A percentile compares a stretch with the other conserved stretches of the same genome.
These are phyloP conservation scores for Cheilosia grossa DNA, from an alignment of 2,888 invertebrate genomes.

Conservation along the genomic window DNA sequence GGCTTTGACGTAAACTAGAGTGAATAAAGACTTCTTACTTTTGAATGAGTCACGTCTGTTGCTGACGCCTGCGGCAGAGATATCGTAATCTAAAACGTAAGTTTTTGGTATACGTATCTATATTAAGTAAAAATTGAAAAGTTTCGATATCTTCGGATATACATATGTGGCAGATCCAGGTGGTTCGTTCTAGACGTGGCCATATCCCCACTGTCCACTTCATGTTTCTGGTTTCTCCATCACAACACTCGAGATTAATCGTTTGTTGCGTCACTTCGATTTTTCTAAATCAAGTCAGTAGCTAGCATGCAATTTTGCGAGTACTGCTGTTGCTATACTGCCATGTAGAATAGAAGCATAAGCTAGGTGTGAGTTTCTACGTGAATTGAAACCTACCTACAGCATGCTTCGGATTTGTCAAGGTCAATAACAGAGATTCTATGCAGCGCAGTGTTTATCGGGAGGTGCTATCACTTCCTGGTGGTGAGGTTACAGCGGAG, in stretches of 20 bases:
- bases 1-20: constrained; percentile 7
- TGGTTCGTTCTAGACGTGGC: neutral
- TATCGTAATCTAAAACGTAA: neutral
- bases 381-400: no score
- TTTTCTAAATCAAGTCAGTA: constrained; percentile 9
- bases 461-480: no score
- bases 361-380: no score
- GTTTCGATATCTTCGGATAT: neutral
- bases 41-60: constrained; percentile 15
- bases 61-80: neutral
- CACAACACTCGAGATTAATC: constrained; percentile 39
- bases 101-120: neutral
- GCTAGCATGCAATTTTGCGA: no score
- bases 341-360: no score
- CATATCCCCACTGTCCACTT: neutral
- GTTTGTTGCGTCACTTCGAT: constrained; percentile 46
- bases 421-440: no score
- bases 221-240: constrained; percentile 18
- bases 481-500: no score
- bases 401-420: no score
- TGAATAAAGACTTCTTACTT: neutral
- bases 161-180: neutral
- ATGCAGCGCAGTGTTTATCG: no score
- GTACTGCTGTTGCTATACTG: no score
- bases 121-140: constrained; percentile 4